Conservation (phyloP, 2,797 vertebrate species). For the Naso thynnoides region DNA sequence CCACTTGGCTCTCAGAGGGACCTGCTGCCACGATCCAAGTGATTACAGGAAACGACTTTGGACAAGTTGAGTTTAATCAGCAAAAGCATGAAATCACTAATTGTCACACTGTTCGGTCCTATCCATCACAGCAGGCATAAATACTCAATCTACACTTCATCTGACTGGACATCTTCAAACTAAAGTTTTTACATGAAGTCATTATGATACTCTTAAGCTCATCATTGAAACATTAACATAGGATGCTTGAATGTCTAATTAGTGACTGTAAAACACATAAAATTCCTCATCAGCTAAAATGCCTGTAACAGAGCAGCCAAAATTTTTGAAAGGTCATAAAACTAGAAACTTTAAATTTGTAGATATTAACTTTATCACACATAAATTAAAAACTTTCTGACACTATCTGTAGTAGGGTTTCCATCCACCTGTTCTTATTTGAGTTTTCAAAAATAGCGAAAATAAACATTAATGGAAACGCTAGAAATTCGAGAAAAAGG, state of each 20-base stretch:
- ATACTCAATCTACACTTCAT: slow-evolving; percentile 14
- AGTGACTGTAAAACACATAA: not conserved
- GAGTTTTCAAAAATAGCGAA: too few relatives aligned
- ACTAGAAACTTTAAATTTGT: not conserved
- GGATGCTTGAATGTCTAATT: not conserved
- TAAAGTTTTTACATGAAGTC: slow-evolving; percentile 8
- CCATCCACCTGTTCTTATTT: too few relatives aligned
- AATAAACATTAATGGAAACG: too few relatives aligned
- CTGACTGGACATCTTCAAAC: slow-evolving; percentile 31
- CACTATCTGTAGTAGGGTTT: too few relatives aligned
- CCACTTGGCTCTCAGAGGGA: slow-evolving; percentile 49
- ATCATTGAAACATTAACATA: not conserved
- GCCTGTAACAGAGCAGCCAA: not conserved
- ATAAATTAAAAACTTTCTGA: slow-evolving; percentile 7
- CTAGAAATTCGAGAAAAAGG: too few relatives aligned
- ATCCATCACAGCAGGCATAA: slow-evolving; percentile 16
- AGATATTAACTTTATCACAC: not conserved
- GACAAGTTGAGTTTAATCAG: slow-evolving; percentile 45
- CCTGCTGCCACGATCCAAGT: slow-evolving; percentile 35
- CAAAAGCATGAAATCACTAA: slow-evolving; percentile 32
- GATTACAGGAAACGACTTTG: slow-evolving; percentile 55
- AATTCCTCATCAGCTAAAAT: not conserved
- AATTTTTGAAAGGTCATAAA: not conserved
- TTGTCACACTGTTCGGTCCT: slow-evolving; percentile 13
- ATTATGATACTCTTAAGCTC: not conserved